Base-by-base conservation (phyloP, 2,888 invertebrate genomes). In the Aleiodes leptofemur region DNA sequence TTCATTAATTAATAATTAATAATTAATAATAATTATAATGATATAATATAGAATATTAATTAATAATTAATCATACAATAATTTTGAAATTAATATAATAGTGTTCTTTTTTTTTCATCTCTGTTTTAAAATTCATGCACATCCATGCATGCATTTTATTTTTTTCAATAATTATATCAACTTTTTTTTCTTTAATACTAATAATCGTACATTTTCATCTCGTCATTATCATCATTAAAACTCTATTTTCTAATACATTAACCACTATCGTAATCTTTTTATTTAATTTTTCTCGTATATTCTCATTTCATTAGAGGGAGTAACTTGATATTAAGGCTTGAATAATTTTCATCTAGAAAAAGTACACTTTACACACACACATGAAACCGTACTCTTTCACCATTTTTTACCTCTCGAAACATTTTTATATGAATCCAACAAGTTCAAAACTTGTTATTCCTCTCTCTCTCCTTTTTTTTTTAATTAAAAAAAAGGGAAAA, bases 31-130 rank as follows among this genome's bases (percentile, higher is more conserved):
- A 76, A 73, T 73, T 84, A 84, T 86, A 82, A 83, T 85, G 50
- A 75, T 38, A 75, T 75, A 66, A 68, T 66, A 66, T 51, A 50
- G 53, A 55, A 73, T 80, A 79, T 76, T 78, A 78, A 78, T 70
- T 78, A 78, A 78, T 70, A 74, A 82, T 81, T 82, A 79, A 51
- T 68, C n/a, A 86, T 85, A 86, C 86, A 86, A 86, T 86, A 84
- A 86, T 86, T 87, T 86, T 87, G 86, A n/a, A 51, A 51, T 53
- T 51, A 85, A 85, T 87, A 88, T 89, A 86, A 84, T 84, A 86
- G 83, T 83, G 85, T 83, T 87, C 83, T 86, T 84, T 85, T 86
- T 85, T 84, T 84, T 84, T 81, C 84, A 83, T 85, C 72, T 55
- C 70, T 64, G 72, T 59, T 72, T 50, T 34, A 83, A 83, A 85